A percentile compares a stretch with the other conserved stretches of the same genome.
phyloP scores from a whole-genome alignment of 2,888 invertebrate genomes.

The Brenthis daphne region DNA sequence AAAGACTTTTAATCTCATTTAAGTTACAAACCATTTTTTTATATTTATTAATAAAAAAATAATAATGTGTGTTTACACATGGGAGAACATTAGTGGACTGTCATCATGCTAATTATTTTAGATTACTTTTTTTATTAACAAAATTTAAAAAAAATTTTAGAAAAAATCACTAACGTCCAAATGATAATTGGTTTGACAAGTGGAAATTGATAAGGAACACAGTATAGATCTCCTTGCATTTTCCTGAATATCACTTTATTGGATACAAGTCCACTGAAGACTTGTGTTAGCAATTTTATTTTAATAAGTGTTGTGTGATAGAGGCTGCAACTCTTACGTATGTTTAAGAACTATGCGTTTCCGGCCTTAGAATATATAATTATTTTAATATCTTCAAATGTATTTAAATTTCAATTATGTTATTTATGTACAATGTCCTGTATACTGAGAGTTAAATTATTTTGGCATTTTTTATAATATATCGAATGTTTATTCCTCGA shows the following conservation, averaged over 20 bases:
- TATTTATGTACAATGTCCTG: too few species aligned
- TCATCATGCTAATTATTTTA: not conserved
- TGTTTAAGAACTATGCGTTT: conserved; percentile 38
- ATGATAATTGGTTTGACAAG: not conserved
- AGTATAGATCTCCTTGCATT: conserved; percentile 51
- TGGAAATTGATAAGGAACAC: not conserved
- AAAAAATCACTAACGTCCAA: conserved; percentile 1
- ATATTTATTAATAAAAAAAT: too few species aligned
- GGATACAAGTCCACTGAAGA: conserved; percentile 35
- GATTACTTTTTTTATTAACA: not conserved
- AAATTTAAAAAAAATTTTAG: not conserved
- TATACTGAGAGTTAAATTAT: too few species aligned
- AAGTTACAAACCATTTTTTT: too few species aligned
- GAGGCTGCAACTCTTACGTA: conserved; percentile 51
- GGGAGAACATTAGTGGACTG: too few species aligned
- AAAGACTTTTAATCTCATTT: too few species aligned
- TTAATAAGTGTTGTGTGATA: conserved; percentile 68
- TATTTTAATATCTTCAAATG: not conserved
- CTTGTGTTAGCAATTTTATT: conserved; percentile 49
- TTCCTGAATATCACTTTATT: conserved; percentile 22
- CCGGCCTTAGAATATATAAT: conserved; percentile 24
- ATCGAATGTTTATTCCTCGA: too few species aligned
- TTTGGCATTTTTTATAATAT: too few species aligned
- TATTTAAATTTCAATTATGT: too few species aligned
- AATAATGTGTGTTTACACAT: too few species aligned